phyloP scores from a whole-genome alignment of 2,797 vertebrate genomes.

The Limnodromus scolopaceus region DNA sequence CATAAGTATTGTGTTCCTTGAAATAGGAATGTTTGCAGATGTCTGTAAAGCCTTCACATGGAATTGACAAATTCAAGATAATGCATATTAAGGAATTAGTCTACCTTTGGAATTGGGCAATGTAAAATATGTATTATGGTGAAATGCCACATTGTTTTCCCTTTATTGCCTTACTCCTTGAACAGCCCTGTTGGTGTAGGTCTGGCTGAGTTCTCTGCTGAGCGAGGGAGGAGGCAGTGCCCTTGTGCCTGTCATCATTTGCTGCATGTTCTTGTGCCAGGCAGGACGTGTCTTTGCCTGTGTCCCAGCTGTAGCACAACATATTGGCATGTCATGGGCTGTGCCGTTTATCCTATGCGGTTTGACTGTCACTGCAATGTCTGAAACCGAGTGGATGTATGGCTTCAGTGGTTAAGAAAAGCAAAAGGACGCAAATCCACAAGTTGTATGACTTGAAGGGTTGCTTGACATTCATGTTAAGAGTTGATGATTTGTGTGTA shows the following conservation, averaged over 20 bases:
- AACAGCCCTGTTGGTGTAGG: background rate
- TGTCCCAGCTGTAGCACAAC: background rate
- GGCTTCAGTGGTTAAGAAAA: background rate
- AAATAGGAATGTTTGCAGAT: constrained; percentile 48
- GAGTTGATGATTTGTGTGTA: background rate
- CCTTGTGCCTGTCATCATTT: background rate
- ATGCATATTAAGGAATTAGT: background rate
- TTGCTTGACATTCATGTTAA: background rate
- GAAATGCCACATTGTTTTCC: background rate
- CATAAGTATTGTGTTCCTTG: constrained; percentile 35
- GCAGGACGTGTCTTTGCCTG: background rate
- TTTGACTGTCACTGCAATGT: background rate
- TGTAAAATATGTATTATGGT: background rate
- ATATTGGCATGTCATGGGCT: no score
- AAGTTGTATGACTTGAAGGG: background rate
- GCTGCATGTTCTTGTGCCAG: background rate
- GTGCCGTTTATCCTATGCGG: background rate
- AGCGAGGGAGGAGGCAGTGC: background rate
- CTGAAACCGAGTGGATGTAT: background rate
- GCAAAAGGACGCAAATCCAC: background rate
- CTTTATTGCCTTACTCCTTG: background rate
- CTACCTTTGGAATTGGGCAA: background rate
- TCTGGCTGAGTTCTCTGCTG: background rate
- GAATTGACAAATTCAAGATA: background rate
- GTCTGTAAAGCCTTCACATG: background rate